Evolutionary conservation across 2,888 invertebrate genomes (phyloP).

Genomic region (Podabrus alpinus): DNA sequence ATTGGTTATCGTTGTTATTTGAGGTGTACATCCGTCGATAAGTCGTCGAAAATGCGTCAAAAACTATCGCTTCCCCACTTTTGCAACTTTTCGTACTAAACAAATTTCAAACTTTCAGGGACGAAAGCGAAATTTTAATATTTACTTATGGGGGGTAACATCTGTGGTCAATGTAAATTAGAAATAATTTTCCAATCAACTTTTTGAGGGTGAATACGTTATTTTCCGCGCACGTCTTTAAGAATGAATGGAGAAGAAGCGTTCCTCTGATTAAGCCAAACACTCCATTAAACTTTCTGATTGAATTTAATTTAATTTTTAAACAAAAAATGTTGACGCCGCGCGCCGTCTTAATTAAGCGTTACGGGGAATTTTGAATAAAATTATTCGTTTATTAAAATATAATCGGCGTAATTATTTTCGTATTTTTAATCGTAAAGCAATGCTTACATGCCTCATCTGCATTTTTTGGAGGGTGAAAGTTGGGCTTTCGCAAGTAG

Average conservation of each 20-base stretch:
- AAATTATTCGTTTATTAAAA: constrained; percentile 7
- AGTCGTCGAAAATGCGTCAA: neutral
- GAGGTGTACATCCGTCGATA: neutral
- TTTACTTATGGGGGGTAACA: constrained; percentile 41
- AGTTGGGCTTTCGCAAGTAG: neutral
- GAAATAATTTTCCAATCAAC: constrained; percentile 42
- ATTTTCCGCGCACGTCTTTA: constrained; percentile 28
- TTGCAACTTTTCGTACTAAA: neutral
- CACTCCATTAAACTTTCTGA: constrained; percentile 48
- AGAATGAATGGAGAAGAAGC: constrained; percentile 31
- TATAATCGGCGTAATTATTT: neutral
- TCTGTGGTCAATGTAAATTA: constrained; percentile 46
- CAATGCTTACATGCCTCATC: neutral
- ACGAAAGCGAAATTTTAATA: constrained; percentile 24
- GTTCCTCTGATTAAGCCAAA: constrained; percentile 44
- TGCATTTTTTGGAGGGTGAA: neutral
- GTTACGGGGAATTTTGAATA: constrained; percentile 32
- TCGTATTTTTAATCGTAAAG: neutral
- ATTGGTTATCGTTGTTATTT: neutral
- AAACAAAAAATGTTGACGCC: constrained; percentile 27
- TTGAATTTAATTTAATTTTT: constrained; percentile 44
- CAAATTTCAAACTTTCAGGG: neutral
- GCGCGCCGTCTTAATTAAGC: constrained; percentile 43
- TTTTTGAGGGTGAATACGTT: constrained; percentile 24
- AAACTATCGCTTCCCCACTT: neutral